Conservation (phyloP, 1,140 invertebrate genomes). For the Drosophila ogumai region DNA sequence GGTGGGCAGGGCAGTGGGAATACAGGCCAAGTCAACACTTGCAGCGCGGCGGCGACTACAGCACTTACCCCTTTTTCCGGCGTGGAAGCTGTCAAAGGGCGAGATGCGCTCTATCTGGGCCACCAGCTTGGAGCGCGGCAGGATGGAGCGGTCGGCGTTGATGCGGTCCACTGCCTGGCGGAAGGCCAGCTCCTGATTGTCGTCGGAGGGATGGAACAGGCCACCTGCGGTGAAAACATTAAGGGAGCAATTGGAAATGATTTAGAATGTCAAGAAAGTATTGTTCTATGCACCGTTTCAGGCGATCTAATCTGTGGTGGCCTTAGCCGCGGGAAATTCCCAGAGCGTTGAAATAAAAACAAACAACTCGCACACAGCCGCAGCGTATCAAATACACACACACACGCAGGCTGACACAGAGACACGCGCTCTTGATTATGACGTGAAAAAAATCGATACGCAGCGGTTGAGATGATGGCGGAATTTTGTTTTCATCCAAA, state of each 20-base stretch:
- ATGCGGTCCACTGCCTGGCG: constrained; percentile 95
- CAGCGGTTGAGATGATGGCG: constrained; percentile 31
- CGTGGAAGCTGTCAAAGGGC: constrained; percentile 95
- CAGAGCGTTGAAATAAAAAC: constrained; percentile 28
- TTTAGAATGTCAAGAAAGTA: too few species aligned
- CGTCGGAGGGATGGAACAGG: constrained; percentile 91
- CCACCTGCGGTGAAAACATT: constrained; percentile 88
- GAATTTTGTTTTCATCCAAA: constrained; percentile 18
- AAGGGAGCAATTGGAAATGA: background rate
- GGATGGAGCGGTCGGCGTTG: constrained; percentile 92
- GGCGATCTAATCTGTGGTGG: background rate
- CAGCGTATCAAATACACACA: constrained; percentile 21
- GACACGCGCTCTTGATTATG: constrained; percentile 67
- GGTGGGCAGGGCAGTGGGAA: constrained; percentile 1
- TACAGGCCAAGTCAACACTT: constrained; percentile 26
- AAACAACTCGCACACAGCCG: constrained; percentile 47
- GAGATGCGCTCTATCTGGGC: constrained; percentile 95
- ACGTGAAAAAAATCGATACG: constrained; percentile 79
- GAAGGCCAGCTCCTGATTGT: constrained; percentile 93
- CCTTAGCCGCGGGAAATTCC: background rate
- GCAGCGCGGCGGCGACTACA: background rate
- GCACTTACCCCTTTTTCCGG: constrained; percentile 93
- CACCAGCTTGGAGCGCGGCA: constrained; percentile 92
- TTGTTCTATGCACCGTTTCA: too few species aligned
- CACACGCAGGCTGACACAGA: constrained; percentile 38